Conservation (phyloP, 2,797 vertebrate species). For the Alcedo atthis region DNA sequence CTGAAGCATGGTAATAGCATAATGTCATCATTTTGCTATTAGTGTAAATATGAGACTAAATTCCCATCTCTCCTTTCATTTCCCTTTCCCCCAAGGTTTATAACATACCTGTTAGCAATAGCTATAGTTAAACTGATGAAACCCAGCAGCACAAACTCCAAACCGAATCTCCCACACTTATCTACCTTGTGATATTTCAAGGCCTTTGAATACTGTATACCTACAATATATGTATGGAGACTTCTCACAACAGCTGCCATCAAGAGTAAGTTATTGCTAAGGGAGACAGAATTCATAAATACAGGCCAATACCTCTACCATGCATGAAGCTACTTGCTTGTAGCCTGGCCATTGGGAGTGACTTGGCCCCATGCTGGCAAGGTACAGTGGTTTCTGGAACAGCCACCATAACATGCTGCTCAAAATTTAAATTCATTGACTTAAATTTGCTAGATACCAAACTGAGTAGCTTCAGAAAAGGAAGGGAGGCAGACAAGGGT, state of each 20-base stretch:
- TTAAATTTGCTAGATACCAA: conserved; percentile 29
- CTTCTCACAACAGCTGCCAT: neutral
- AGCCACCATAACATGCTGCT: neutral
- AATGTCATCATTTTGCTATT: neutral
- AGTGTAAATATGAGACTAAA: neutral
- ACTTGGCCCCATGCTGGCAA: neutral
- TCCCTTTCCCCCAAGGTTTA: neutral
- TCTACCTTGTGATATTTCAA: neutral
- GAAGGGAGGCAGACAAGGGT: conserved; percentile 10
- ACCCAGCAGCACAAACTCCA: neutral
- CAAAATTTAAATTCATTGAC: neutral
- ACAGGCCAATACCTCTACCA: neutral
- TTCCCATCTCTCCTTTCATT: neutral
- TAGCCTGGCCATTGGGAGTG: neutral
- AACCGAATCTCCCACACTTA: neutral
- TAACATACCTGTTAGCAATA: neutral
- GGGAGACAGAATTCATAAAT: neutral
- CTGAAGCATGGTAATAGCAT: neutral
- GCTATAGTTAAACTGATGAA: neutral
- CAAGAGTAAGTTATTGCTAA: neutral
- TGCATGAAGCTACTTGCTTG: neutral
- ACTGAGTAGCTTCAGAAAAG: conserved; percentile 32
- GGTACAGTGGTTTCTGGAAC: neutral
- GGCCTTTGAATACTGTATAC: neutral
- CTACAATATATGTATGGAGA: neutral